phyloP scores from a whole-genome alignment of 2,797 vertebrate species.

The Phaenicophaeus curvirostris region DNA sequence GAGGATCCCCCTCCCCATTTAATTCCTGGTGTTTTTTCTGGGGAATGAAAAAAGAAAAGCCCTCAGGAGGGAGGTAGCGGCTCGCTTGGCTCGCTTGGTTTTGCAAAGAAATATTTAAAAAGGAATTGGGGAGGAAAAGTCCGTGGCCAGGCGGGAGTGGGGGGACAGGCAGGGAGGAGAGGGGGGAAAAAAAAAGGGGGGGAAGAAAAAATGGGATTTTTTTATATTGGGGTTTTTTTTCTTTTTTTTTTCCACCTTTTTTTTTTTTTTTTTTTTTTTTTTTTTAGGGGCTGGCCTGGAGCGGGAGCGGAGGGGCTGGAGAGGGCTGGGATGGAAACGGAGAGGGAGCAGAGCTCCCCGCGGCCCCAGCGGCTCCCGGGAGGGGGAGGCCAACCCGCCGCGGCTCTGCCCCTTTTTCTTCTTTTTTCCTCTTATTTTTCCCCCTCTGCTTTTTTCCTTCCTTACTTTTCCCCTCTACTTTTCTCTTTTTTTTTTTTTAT shows the following conservation, averaged over 20 bases:
- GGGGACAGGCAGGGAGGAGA: neutral
- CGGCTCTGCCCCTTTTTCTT: no score
- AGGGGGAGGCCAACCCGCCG: no score
- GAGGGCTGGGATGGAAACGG: no score
- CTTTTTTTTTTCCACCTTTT: no score
- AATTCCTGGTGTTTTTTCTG: neutral
- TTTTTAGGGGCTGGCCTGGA: neutral
- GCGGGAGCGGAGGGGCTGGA: no score
- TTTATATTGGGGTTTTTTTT: neutral
- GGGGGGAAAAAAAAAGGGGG: neutral
- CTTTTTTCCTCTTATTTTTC: no score
- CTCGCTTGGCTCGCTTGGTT: neutral
- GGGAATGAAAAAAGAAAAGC: accelerated
- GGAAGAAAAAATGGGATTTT: neutral
- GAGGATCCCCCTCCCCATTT: neutral
- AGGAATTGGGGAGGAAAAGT: neutral
- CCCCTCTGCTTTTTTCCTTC: no score
- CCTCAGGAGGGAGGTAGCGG: neutral
- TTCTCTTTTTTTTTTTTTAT: no score
- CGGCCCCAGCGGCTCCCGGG: no score
- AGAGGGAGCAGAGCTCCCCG: no score
- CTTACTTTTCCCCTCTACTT: no score
- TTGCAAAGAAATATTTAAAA: neutral
- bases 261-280: neutral
- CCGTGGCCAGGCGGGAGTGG: neutral